Conservation (phyloP, 2,113 vertebrate species). For the Sialia sialis region DNA sequence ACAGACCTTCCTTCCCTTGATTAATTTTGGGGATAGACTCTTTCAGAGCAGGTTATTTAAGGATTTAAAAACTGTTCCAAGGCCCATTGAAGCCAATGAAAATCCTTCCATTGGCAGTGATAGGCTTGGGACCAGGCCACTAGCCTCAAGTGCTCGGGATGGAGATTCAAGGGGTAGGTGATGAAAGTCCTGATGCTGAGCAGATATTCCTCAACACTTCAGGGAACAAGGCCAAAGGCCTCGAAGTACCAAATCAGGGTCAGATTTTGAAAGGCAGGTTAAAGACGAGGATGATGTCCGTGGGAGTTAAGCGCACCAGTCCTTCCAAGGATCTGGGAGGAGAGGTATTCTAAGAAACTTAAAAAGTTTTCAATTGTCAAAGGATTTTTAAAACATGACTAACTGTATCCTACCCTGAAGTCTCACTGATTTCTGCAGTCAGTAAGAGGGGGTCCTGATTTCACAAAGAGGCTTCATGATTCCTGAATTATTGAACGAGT, state of each 20-base stretch:
- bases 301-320: neutral
- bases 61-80: slow-evolving; percentile 40
- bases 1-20: slow-evolving; percentile 55
- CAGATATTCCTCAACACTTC: neutral
- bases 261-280: slow-evolving; percentile 8
- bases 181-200: neutral
- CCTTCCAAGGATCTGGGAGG: neutral
- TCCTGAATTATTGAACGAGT: neutral
- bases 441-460: neutral
- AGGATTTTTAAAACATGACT: neutral
- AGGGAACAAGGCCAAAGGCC: neutral
- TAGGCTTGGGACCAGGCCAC: slow-evolving; percentile 19
- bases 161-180: neutral
- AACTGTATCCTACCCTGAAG: accelerated
- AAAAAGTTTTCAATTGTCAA: neutral
- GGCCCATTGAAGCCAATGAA: neutral
- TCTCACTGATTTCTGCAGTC: neutral
- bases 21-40: slow-evolving; percentile 56
- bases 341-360: slow-evolving; percentile 7
- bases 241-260: neutral
- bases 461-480: neutral
- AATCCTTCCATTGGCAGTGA: neutral
- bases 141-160: neutral
- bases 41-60: slow-evolving; percentile 51
- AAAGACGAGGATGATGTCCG: neutral